A percentile compares a stretch with the other conserved stretches of the same genome.
These are phyloP conservation scores for Chloroclystis v-ata DNA, from an alignment of 2,888 invertebrate species.

Conservation along the genomic window DNA sequence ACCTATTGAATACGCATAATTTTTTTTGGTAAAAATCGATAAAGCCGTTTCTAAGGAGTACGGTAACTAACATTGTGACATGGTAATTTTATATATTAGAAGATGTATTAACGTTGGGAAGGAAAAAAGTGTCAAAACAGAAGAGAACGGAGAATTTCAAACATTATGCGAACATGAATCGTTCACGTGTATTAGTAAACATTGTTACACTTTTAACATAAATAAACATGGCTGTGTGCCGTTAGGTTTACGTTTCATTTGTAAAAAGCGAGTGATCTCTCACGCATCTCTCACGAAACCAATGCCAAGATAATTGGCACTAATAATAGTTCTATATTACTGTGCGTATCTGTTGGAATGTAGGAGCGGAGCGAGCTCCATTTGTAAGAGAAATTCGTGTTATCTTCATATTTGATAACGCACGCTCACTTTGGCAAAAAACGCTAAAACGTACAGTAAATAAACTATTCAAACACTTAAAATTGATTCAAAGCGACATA, in stretches of 20 bases:
- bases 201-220: conserved; percentile 1
- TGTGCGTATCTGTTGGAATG: conserved; percentile 12
- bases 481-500: no score
- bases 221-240: conserved; percentile 7
- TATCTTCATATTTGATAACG: neutral
- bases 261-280: conserved; percentile 26
- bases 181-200: neutral
- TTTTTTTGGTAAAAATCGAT: no score
- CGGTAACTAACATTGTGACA: no score
- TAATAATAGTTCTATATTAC: conserved; percentile 9
- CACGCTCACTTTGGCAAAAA: neutral
- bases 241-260: conserved; percentile 24
- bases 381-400: conserved; percentile 16
- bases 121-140: neutral
- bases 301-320: conserved; percentile 18
- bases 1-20: no score
- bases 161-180: neutral
- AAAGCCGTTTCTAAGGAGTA: no score
- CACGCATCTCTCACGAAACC: conserved; percentile 31
- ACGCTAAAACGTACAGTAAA: no score
- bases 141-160: neutral
- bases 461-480: no score
- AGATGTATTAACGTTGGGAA: neutral
- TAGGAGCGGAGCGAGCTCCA: conserved; percentile 6
- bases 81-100: no score